Base-by-base conservation (phyloP, 1,140 invertebrate genomes). In the Hesperophylax magnus region DNA sequence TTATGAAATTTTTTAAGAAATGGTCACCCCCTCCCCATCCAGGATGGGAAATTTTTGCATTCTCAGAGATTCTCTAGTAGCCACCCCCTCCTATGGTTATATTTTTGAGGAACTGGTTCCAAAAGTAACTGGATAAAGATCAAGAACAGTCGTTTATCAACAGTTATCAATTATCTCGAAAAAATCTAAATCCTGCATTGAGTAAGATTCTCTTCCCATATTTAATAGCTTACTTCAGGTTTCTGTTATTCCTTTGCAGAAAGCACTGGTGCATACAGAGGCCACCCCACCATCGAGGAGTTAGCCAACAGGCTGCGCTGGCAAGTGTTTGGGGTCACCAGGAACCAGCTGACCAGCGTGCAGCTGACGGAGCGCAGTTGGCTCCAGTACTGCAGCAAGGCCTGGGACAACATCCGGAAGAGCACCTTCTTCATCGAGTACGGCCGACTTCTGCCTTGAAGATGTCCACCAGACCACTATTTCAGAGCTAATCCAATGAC, bases 341-440 rank as follows among this genome's bases (percentile, higher is more conserved):
- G 93, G 82, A 92, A 92, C 86, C 89, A 92, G 69, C 89, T 95
- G 69, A 94, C 93, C 0, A 92, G 93, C 72, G 86, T 89, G 1
- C 89, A 92, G 47, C 85, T 95, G 24, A 93, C 93, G 1, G 94
- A 95, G 86, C 94, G 92, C 86, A 94, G 92, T 82, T 95, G 94
- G 94, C 92, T 95, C 85, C 93, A 95, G 79, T 97, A 95, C 87
- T 94, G 94, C 83, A 92, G 91, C 20, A 95, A 95, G 90, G 94
- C 94, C 0, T 95, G 95, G 93, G 96, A 97, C 78, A 92, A 93
- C 17, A 94, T 96, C 8, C 95, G 94, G 84, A 97, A 97, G 85
- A 96, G 95, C 84, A 93, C 94, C 54, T 92, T 96, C 81, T 95
- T 95, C 85, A 92, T 94, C 72, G 95, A 97, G 86, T 97, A 97